phyloP scores from a whole-genome alignment of 1,140 invertebrate genomes.

The Cepaea nemoralis region DNA sequence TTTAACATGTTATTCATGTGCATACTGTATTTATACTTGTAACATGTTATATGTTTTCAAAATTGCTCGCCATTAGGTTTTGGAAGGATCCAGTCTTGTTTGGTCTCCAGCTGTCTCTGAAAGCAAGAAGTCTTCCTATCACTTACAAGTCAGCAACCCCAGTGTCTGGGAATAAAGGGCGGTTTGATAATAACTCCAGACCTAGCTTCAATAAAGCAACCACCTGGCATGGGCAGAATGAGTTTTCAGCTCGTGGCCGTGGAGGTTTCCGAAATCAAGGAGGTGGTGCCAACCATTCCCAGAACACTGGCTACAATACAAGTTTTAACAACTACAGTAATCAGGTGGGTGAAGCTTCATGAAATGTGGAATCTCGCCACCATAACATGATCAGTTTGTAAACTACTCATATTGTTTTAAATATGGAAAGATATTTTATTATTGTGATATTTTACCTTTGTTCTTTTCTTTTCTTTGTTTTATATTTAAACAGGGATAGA shows the following conservation, averaged over 20 bases:
- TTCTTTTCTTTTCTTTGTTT: too few relatives aligned
- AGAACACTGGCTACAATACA: background rate
- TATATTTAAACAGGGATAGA: too few relatives aligned
- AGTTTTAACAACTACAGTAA: background rate
- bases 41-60: too few relatives aligned
- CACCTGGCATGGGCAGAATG: slow-evolving; percentile 22
- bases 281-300: background rate
- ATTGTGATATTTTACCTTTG: too few relatives aligned
- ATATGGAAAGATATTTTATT: too few relatives aligned
- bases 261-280: background rate
- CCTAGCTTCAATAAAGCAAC: slow-evolving; percentile 9
- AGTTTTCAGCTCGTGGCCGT: slow-evolving; percentile 3
- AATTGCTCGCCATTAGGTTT: too few relatives aligned
- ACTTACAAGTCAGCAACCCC: background rate
- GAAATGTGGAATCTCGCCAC: too few relatives aligned
- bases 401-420: too few relatives aligned
- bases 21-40: too few relatives aligned
- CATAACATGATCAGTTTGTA: too few relatives aligned
- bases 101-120: slow-evolving; percentile 10
- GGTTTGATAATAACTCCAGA: background rate
- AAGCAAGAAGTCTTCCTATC: slow-evolving; percentile 12
- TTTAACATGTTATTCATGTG: too few relatives aligned
- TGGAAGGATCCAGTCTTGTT: slow-evolving; percentile 14
- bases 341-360: slow-evolving; percentile 25
- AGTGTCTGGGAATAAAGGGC: background rate